Conservation (phyloP, 1,140 invertebrate genomes). For the Meloidogyne floridensis region DNA sequence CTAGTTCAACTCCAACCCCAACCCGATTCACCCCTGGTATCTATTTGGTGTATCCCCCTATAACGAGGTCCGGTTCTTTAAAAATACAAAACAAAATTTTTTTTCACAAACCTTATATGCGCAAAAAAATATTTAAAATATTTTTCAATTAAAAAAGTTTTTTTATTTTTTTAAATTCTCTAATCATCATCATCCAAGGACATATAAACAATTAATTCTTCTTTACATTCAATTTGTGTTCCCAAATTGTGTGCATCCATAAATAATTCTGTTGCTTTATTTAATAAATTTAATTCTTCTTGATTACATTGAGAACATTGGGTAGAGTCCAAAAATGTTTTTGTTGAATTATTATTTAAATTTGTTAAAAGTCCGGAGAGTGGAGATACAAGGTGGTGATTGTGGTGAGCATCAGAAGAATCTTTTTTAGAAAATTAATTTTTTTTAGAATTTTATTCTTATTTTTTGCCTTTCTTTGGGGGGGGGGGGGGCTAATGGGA, state of each 20-base stretch:
- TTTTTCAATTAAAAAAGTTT: too few relatives aligned
- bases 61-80: not conserved
- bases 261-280: slow-evolving; percentile 19
- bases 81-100: not conserved
- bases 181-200: slow-evolving; percentile 13
- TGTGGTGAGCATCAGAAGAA: not conserved
- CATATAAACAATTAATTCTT: slow-evolving; percentile 31
- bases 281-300: slow-evolving; percentile 27
- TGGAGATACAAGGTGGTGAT: not conserved
- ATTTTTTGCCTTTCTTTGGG: too few relatives aligned
- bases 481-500: too few relatives aligned
- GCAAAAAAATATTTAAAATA: not conserved
- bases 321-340: slow-evolving; percentile 12
- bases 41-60: too few relatives aligned
- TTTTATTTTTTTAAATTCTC: not conserved
- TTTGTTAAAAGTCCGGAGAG: slow-evolving; percentile 11
- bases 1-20: too few relatives aligned
- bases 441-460: too few relatives aligned
- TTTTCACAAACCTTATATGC: not conserved
- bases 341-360: not conserved
- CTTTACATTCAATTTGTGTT: slow-evolving; percentile 37
- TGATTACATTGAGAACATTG: not conserved
- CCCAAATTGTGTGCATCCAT: slow-evolving; percentile 20
- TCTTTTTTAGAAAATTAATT: not conserved
- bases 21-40: too few relatives aligned